Evolutionary conservation across 2,888 invertebrate genomes (phyloP), one percentile per base, ranked within the genome.

Genomic region (Caenorhabditis sp.): DNA sequence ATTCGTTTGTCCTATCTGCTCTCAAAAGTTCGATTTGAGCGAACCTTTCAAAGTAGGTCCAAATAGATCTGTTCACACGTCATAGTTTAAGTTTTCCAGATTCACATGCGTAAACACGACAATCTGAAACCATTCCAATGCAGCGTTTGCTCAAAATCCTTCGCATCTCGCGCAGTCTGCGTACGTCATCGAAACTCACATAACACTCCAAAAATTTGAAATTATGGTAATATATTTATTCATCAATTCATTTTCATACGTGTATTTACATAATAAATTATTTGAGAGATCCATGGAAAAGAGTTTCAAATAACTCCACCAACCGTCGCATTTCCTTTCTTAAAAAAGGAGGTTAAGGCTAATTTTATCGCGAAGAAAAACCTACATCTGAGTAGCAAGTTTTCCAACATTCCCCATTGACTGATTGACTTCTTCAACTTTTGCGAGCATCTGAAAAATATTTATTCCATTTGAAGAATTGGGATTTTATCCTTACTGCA

Each of bases 391-490:
- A 21, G 68, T 74, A 8, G 84, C 76, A 25, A 85, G 58, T 59
- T 83, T 83, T 36, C 78, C 70, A 8, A 84, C 73, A 56, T 79
- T 77, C 36, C 72, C 71, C 82, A 86, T 78, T n/a, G 81, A 70
- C 20, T 76, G 76, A 73, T 80, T 84, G 17, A 86, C 77, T 66
- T 86, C 86, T 63, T 86, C 86, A 14, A 84, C 78, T 70, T 87
- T 86, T 1, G 86, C 85, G 36, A 86, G 59, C 80, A 87, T 82
- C 82, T 31, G 31, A 31, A 31, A 31, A 31, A 31, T 10, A 31
- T 7, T 7, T 10, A 31, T 31, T n/a, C n/a, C n/a, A 31, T 31
- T 31, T 31, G 5, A 31, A 31, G 10, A 7, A 7, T 7, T 31
- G 4, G 4, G 4, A 10, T 31, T 31, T 31, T 31, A 31, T 31